A percentile compares a stretch with the other conserved stretches of the same genome.
Conservation (phyloP, 2,797 vertebrate genomes). For the Acanthopagrus latus region DNA sequence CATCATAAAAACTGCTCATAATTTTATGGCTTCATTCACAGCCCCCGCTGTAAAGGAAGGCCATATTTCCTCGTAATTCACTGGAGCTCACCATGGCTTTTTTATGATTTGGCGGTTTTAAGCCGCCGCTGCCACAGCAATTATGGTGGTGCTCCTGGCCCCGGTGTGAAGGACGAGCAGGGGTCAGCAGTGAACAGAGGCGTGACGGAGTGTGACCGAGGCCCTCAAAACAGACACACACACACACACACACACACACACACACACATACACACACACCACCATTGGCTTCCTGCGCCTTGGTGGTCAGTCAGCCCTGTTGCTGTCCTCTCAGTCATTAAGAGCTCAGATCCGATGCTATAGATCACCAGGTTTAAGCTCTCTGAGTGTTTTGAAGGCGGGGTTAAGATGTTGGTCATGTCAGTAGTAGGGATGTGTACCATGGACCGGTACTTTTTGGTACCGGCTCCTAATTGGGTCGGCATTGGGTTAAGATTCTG, state of each 20-base stretch:
- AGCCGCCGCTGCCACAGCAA: slow-evolving; percentile 77
- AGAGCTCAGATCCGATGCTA: slow-evolving; percentile 18
- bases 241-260: slow-evolving; percentile 38
- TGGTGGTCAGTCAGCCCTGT: slow-evolving; percentile 16
- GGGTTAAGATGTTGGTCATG: not conserved
- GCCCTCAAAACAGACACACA: slow-evolving; percentile 57
- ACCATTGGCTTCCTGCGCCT: slow-evolving; percentile 49
- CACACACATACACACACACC: slow-evolving; percentile 32
- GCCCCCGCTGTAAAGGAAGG: slow-evolving; percentile 97
- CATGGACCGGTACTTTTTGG: too few species aligned
- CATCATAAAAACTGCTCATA: slow-evolving; percentile 99
- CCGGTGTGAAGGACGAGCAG: slow-evolving; percentile 84
- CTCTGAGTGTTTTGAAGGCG: not conserved
- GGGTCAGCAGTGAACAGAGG: slow-evolving; percentile 82
- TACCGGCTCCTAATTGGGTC: too few species aligned
- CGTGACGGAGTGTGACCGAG: slow-evolving; percentile 72
- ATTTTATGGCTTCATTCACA: slow-evolving; percentile 99
- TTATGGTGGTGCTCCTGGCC: slow-evolving; percentile 83
- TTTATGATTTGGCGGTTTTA: slow-evolving; percentile 89
- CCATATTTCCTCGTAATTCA: slow-evolving; percentile 96
- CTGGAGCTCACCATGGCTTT: slow-evolving; percentile 79
- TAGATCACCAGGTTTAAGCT: slow-evolving; percentile 18
- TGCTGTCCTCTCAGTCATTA: slow-evolving; percentile 25
- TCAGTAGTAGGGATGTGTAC: too few species aligned
- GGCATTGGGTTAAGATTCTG: too few species aligned